These are phyloP conservation scores for Mus pahari DNA, from an alignment of 2,113 vertebrate genomes.

Conservation along the genomic window DNA sequence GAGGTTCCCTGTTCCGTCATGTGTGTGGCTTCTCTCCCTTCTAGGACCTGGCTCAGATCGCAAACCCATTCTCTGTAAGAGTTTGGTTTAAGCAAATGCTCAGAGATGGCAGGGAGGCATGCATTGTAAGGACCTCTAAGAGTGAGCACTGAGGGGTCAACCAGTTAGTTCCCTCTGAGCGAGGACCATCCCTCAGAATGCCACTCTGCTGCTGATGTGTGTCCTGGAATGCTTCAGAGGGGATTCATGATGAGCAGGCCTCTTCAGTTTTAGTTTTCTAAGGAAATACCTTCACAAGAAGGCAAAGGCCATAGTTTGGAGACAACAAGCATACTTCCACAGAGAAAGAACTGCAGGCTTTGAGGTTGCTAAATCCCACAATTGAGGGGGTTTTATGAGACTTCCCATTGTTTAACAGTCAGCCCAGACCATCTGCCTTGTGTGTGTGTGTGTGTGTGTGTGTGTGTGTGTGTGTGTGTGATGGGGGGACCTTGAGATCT, in stretches of 20 bases:
- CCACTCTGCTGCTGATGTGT: not conserved
- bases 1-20: not conserved
- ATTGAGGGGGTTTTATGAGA: not conserved
- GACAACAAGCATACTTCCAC: not conserved
- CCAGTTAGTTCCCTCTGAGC: not conserved
- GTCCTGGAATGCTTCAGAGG: not conserved
- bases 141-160: not conserved
- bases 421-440: no score
- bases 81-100: not conserved
- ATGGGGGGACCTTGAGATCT: not conserved
- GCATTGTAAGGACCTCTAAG: not conserved
- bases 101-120: not conserved
- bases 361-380: not conserved
- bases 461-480: no score
- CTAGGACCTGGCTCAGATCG: not conserved
- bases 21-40: not conserved
- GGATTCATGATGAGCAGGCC: not conserved
- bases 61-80: not conserved
- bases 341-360: not conserved
- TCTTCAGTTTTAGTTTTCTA: not conserved
- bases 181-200: not conserved
- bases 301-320: not conserved
- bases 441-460: no score
- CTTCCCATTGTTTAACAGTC: not conserved
- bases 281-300: not conserved